Evolutionary conservation across 2,113 vertebrate genomes (phyloP).

Genomic region (Alligator sinensis): DNA sequence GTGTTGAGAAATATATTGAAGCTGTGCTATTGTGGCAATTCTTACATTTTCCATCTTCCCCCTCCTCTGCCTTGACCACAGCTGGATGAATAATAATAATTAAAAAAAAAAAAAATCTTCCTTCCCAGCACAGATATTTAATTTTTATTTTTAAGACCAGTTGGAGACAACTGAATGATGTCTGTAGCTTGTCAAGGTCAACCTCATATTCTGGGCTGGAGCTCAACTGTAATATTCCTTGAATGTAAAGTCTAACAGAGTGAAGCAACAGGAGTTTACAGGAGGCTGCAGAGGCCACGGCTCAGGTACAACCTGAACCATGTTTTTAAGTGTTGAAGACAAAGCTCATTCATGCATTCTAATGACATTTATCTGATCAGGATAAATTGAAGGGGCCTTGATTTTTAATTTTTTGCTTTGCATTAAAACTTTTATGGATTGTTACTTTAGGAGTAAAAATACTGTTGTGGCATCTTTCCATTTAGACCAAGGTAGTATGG

Average conservation of each 20-base stretch:
- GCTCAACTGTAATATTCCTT: background rate
- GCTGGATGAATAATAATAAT: background rate
- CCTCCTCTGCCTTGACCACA: background rate
- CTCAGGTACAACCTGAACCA: background rate
- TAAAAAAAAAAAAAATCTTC: background rate
- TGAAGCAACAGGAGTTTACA: background rate
- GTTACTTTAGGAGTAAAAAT: background rate
- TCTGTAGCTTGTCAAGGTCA: constrained; percentile 1
- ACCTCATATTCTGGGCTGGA: background rate
- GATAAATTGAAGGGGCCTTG: background rate
- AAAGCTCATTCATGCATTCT: background rate
- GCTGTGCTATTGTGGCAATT: background rate
- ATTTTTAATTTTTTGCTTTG: background rate
- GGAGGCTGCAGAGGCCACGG: background rate
- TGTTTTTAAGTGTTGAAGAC: background rate
- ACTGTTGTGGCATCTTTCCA: background rate
- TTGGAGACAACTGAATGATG: background rate
- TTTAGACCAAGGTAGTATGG: background rate
- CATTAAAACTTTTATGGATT: background rate
- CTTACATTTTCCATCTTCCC: background rate
- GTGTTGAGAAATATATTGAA: background rate
- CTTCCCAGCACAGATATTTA: background rate
- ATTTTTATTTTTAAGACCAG: constrained; percentile 4
- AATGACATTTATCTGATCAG: background rate
- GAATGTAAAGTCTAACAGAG: background rate